Conservation (phyloP, 1,140 invertebrate species). For the Sesamia nonagrioides region DNA sequence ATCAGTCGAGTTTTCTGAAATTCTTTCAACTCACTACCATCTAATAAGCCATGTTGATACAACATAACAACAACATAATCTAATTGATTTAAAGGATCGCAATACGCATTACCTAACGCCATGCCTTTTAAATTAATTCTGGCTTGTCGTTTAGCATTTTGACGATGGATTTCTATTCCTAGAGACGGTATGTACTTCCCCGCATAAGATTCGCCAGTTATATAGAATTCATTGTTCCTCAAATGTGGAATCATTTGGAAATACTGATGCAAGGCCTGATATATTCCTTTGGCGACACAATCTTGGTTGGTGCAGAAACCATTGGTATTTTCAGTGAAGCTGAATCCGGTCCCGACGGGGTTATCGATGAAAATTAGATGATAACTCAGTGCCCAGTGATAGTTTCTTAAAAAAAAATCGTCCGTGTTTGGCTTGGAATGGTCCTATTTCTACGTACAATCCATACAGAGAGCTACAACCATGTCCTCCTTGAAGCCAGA, state of each 20-base stretch:
- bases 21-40: constrained; percentile 84
- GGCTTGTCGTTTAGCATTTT: constrained; percentile 85
- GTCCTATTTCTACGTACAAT: constrained; percentile 89
- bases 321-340: constrained; percentile 89
- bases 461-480: constrained; percentile 88
- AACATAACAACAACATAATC: constrained; percentile 90
- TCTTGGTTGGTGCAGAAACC: constrained; percentile 90
- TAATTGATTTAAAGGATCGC: constrained; percentile 89
- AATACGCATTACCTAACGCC: constrained; percentile 90
- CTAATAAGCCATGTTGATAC: constrained; percentile 90
- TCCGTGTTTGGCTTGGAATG: constrained; percentile 69
- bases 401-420: constrained; percentile 85
- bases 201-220: constrained; percentile 95
- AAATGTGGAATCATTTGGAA: constrained; percentile 91
- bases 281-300: constrained; percentile 89
- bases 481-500: constrained; percentile 93
- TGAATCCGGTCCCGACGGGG: constrained; percentile 93
- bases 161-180: constrained; percentile 91
- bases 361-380: constrained; percentile 94
- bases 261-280: constrained; percentile 90
- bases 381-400: constrained; percentile 91
- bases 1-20: constrained; percentile 89
- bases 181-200: constrained; percentile 94
- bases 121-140: constrained; percentile 90
- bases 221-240: constrained; percentile 90